phyloP scores from a whole-genome alignment of 1,140 invertebrate species.

The Colletes gigas region DNA sequence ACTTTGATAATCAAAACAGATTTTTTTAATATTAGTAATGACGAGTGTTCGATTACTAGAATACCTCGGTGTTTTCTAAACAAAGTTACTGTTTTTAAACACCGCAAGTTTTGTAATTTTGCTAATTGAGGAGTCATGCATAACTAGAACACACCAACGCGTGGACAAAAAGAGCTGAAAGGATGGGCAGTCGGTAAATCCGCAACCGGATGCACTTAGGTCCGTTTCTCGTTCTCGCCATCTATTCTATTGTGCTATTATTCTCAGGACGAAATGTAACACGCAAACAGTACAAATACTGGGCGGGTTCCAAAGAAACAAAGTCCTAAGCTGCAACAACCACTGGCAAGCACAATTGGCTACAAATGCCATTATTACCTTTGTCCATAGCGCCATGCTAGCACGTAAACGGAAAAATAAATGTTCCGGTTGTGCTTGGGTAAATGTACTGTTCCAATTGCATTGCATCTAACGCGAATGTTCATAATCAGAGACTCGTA shows the following conservation, averaged over 20 bases:
- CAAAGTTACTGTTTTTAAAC: too few relatives aligned
- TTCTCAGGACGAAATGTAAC: slow-evolving; percentile 52
- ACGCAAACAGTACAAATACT: slow-evolving; percentile 47
- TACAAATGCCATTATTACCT: background rate
- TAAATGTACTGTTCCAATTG: too few relatives aligned
- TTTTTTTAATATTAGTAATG: too few relatives aligned
- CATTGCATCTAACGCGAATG: too few relatives aligned
- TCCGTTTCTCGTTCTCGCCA: slow-evolving; percentile 43
- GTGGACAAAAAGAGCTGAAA: slow-evolving; percentile 23
- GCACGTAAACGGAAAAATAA: background rate
- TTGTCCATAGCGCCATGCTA: background rate
- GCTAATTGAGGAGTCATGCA: slow-evolving; percentile 21
- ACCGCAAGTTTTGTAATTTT: background rate
- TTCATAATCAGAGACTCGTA: too few relatives aligned
- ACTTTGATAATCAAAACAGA: too few relatives aligned
- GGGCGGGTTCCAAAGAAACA: slow-evolving; percentile 10
- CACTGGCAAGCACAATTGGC: slow-evolving; percentile 2
- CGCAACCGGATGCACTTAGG: slow-evolving; percentile 59
- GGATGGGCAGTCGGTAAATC: slow-evolving; percentile 27
- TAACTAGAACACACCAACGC: slow-evolving; percentile 29
- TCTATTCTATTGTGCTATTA: slow-evolving; percentile 28
- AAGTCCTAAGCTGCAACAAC: slow-evolving; percentile 43
- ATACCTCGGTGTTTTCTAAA: too few relatives aligned
- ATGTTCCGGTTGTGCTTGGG: too few relatives aligned
- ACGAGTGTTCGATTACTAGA: too few relatives aligned